These are phyloP conservation scores for Cephalopterus ornatus DNA, from an alignment of 2,113 vertebrate genomes.

Conservation along the genomic window DNA sequence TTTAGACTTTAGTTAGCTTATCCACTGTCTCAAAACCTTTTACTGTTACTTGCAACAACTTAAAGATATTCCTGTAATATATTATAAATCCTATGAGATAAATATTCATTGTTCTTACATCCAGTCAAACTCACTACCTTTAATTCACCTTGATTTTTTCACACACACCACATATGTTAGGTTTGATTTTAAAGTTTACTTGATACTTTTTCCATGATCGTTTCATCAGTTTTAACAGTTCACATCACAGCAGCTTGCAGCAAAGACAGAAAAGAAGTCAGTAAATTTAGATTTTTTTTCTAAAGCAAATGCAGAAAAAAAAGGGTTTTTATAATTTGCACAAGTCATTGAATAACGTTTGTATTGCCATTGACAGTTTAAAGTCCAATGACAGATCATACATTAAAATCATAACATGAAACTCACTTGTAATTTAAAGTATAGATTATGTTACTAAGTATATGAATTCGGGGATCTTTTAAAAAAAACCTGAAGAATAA, in stretches of 20 bases:
- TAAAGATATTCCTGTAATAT: not conserved
- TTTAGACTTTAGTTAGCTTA: not conserved
- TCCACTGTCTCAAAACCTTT: not conserved
- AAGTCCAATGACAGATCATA: not conserved
- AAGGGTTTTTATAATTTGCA: not conserved
- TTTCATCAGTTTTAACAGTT: not conserved
- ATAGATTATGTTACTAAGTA: not conserved
- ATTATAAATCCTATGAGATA: not conserved
- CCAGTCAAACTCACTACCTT: not conserved
- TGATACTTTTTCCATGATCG: not conserved
- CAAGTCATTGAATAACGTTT: not conserved
- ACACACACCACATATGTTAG: not conserved
- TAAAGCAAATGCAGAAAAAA: not conserved
- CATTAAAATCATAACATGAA: not conserved
- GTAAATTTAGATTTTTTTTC: not conserved
- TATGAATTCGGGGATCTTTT: not conserved
- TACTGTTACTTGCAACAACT: not conserved
- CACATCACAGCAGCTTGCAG: not conserved
- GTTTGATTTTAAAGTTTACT: not conserved
- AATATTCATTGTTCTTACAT: not conserved
- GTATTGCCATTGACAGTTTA: not conserved
- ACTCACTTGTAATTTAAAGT: not conserved
- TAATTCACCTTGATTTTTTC: not conserved
- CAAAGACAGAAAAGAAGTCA: not conserved
- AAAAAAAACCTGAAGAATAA: not conserved